These are phyloP conservation scores for Nephrotoma guestfalica DNA, from an alignment of 2,888 invertebrate species.

Conservation along the genomic window DNA sequence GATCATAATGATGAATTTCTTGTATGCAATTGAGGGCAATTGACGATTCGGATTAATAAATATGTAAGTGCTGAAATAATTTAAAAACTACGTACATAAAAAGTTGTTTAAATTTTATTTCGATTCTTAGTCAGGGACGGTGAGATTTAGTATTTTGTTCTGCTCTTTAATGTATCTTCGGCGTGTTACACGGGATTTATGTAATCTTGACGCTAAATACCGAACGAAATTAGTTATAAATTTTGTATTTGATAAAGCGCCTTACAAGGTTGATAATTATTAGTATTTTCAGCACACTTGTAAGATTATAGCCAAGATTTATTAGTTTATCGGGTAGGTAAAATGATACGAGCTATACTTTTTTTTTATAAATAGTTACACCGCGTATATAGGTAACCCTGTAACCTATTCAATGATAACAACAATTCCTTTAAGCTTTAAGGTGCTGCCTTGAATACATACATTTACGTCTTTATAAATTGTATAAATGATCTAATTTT, in stretches of 20 bases:
- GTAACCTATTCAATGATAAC: not conserved
- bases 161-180: not conserved
- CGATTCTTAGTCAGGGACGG: not conserved
- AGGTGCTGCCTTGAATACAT: not conserved
- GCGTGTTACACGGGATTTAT: not conserved
- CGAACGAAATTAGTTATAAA: not conserved
- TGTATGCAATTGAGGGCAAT: not conserved
- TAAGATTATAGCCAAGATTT: not conserved
- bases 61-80: not conserved
- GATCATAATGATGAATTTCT: not conserved
- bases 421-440: not conserved
- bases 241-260: not conserved
- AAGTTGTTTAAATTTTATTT: not conserved
- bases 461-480: not conserved
- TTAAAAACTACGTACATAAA: not conserved
- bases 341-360: not conserved
- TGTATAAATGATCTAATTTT: not conserved
- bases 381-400: not conserved
- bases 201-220: not conserved
- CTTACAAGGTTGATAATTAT: not conserved
- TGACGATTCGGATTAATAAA: conserved; percentile 2
- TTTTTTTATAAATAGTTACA: not conserved
- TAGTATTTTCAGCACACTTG: not conserved
- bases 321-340: not conserved
- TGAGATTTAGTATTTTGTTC: not conserved